Evolutionary conservation across 1,140 invertebrate genomes (phyloP), one percentile per base, ranked within the genome.

Genomic region (Tetranychus cinnabarinus): DNA sequence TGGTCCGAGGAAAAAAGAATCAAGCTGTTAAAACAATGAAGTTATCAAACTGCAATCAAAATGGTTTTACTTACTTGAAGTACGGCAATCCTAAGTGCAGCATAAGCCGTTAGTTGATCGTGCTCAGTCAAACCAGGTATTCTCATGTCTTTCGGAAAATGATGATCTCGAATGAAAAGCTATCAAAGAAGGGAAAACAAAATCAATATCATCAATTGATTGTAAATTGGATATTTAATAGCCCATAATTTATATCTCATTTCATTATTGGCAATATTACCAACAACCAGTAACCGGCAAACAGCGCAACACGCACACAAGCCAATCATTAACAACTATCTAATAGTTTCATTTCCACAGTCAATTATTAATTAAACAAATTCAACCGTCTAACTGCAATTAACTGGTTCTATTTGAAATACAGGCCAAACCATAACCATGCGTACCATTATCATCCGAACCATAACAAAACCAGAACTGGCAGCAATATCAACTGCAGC

Each of bases 401-500:
- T 23, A 23, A 23, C 23, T 23, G 23, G 23, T 23, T 23, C 23
- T 23, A 23, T 23, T 23, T 23, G 23, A 23, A 23, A 0, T 0
- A 23, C 23, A 23, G 23, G 23, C 23, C 23, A 23, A 23, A 23
- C 23, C 23, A 23, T 23, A 23, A 23, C 23, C 23, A 23, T 23
- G 0, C 31, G 55, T 65, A 68, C 67, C 67, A 69, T 67, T 12
- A 69, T 69, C 13, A 69, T 60, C 34, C 68, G 56, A 13, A 69
- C 61, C 54, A 69, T 62, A 33, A 69, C 66, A 56, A 69, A 69
- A 35, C 68, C 68, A 12, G 68, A 64, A 55, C 68, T 69, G 23
- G 68, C 68, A 6, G 68, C 68, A 36, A 69, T 67, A 56, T 69
- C 68, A 13, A 69, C 67, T 1, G 68, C 68, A 36, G 66, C 68